Evolutionary conservation across 2,113 vertebrate species (phyloP), one percentile per base, ranked within the genome.

Genomic region (Xenus cinereus): DNA sequence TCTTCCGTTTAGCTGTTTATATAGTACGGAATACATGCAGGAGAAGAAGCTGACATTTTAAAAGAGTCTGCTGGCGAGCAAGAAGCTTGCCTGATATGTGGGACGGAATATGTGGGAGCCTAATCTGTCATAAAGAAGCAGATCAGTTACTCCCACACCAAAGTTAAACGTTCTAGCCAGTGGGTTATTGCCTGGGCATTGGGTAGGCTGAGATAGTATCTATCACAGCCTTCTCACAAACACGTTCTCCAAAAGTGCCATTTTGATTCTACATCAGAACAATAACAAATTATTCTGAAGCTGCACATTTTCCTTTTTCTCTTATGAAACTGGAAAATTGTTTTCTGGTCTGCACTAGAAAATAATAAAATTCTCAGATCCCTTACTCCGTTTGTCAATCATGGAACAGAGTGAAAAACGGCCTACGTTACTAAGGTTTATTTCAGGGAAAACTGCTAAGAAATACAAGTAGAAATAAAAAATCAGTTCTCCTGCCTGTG

Each of bases 41-140:
- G 45, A 73, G 48, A 22, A 88, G 43, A 95, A 63, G 45, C 1
- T 88, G 93, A 86, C 93, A 95, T 96, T 96, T 92, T 66, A 33
- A 41, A 88, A 41, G 33, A 86, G 33, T 12, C 16, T 84, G 50
- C 30, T 90, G 27, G 50, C 84, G 63, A 89, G 50, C 77, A 91
- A 80, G 53, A 80, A 69, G 11, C 28, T 89, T 81, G 33, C 9
- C 67, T 83, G 27, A 7, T 94, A 48, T 50, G 72, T 92, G 68
- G 84, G 87, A 90, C 8, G 12, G 39, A 92, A 45, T 77, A 60
- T 71, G 77, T 84, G 32, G 80, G 93, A 91, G 20, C 77, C 45
- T 94, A 66, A 84, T 93, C 76, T 93, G 77, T 87, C 84, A 94
- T n/a, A 95, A 93, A 84, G 63, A 93, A 92, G 84, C 27, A 74